A percentile compares a stretch with the other conserved stretches of the same genome.
phyloP scores from a whole-genome alignment of 2,113 vertebrate genomes.

The Ptilorrhoa leucosticta region DNA sequence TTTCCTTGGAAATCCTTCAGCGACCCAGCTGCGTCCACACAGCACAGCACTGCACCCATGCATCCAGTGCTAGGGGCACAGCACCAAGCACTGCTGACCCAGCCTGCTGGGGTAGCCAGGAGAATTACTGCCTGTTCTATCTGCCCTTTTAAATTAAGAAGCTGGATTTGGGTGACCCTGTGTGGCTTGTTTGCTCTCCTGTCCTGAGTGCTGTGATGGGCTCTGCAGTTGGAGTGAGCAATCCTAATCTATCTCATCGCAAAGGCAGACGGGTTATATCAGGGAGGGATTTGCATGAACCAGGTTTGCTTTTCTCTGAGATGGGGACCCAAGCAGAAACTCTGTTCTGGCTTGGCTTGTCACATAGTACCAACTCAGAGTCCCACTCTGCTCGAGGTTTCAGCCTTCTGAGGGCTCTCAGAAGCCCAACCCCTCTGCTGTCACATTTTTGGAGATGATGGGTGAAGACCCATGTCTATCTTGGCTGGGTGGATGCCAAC shows the following conservation, averaged over 20 bases:
- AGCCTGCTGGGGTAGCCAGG: not conserved
- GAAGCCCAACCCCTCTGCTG: not conserved
- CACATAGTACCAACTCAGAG: not conserved
- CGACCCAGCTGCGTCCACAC: not conserved
- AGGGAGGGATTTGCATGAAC: not conserved
- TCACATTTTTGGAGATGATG: not conserved
- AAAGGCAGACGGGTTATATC: not conserved
- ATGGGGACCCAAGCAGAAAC: not conserved
- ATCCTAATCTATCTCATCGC: not conserved
- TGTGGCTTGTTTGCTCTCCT: not conserved
- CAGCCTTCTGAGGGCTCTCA: not conserved
- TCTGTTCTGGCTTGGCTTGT: not conserved
- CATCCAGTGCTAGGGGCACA: not conserved
- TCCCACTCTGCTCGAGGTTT: not conserved
- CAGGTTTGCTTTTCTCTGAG: not conserved
- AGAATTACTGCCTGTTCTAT: not conserved
- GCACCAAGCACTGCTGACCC: not conserved
- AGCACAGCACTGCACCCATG: not conserved
- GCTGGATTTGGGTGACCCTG: not conserved
- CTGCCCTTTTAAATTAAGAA: not conserved
- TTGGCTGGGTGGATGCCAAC: not conserved
- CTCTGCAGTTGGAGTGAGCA: not conserved
- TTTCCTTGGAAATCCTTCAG: not conserved
- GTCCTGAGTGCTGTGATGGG: not conserved
- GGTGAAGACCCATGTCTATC: not conserved